Base-by-base conservation (phyloP, 2,797 vertebrate genomes). In the Luscinia megarhynchos region DNA sequence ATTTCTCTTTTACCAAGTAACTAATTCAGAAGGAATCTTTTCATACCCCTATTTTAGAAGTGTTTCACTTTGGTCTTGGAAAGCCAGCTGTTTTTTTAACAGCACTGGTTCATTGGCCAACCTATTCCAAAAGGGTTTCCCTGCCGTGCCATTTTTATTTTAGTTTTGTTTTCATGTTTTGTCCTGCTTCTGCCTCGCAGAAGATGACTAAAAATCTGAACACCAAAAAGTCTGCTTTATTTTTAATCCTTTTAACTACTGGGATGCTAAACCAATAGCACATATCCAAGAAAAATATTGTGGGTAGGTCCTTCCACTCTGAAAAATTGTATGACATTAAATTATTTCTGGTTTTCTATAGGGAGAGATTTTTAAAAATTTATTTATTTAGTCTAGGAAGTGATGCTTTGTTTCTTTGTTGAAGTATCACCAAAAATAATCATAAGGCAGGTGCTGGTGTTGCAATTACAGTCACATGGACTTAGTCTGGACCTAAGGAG, bases 391-490 rank as follows among this genome's bases (percentile, higher is more conserved):
- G 4, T 22, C 10, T 22, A 41, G 34, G 45, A 58, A 79, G 19
- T 38, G 24, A 58, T 46, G 45, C 8, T 64, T 81, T 41, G 9
- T 69, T 91, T 62, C 59, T 54, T 63, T 73, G 40, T 36, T 78
- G 23, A 53, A 29, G 14, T 9, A 30, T 12, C 45, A 45, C 32
- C 15, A 38, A 72, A 75, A 30, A 38, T 45, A 73, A 82, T 48
- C 57, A 48, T 0, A 0, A 57, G 0, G 2, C 54, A 21, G 3
- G 0, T 0, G 0, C 12, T 53, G n/a, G 15, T 26, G 46, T 34
- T 95, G 55, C 69, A 32, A 0, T 2, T 32, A 43, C 41, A 68
- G 24, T 30, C 70, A 58, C 0, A 0, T 5, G 77, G 51, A 34
- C 29, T 46, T 26, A 20, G 43, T 26, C 32, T 84, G 21, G 45